These are phyloP conservation scores for Vanessa tameamea DNA, from an alignment of 1,140 invertebrate genomes.

Conservation along the genomic window DNA sequence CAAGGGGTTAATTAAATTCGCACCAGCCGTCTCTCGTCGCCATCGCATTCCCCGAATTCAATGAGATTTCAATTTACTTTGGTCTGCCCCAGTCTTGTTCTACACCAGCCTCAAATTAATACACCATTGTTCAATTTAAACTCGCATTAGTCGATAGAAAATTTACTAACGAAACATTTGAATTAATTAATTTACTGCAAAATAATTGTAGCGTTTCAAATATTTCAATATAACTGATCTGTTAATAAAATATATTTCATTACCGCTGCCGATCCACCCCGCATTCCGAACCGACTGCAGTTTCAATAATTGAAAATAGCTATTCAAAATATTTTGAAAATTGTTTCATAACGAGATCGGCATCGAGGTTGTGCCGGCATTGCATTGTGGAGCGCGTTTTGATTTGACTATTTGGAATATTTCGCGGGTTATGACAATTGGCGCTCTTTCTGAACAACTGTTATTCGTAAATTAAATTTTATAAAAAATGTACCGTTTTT, in stretches of 20 bases:
- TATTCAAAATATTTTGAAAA: slow-evolving; percentile 81
- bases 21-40: slow-evolving; percentile 71
- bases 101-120: slow-evolving; percentile 63
- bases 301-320: slow-evolving; percentile 79
- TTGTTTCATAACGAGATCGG: slow-evolving; percentile 74
- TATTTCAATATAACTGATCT: slow-evolving; percentile 21
- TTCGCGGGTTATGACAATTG: slow-evolving; percentile 64
- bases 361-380: slow-evolving; percentile 49
- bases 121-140: slow-evolving; percentile 59
- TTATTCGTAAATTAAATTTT: slow-evolving; percentile 26
- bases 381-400: slow-evolving; percentile 60
- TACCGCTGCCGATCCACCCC: slow-evolving; percentile 53
- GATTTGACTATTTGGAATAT: slow-evolving; percentile 64
- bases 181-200: slow-evolving; percentile 17
- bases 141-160: slow-evolving; percentile 20
- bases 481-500: background rate
- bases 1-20: slow-evolving; percentile 80
- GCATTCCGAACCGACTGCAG: slow-evolving; percentile 70
- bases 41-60: slow-evolving; percentile 78
- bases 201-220: slow-evolving; percentile 9
- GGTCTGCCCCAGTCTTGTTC: slow-evolving; percentile 58
- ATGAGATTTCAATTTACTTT: slow-evolving; percentile 81
- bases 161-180: slow-evolving; percentile 5
- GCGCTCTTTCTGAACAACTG: slow-evolving; percentile 32
- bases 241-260: slow-evolving; percentile 53